A percentile compares a stretch with the other conserved stretches of the same genome.
phyloP scores from a whole-genome alignment of 2,113 vertebrate species.

The Cervus canadensis region DNA sequence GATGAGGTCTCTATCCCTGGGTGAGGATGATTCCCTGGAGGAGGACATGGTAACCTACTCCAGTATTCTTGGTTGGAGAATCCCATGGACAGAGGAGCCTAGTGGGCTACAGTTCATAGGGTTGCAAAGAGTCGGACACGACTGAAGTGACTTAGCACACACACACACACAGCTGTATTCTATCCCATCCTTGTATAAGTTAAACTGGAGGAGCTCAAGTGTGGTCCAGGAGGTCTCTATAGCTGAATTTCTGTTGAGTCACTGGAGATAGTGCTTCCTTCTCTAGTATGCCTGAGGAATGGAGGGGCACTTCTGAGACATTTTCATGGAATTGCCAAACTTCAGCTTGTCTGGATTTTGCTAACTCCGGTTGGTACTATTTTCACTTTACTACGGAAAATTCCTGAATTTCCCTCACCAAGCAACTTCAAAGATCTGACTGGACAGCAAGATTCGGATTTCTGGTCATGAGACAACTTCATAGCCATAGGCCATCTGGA shows the following conservation, averaged over 20 bases:
- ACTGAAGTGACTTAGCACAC: not conserved
- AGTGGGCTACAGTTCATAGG: not conserved
- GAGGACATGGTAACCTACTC: not conserved
- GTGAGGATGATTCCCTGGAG: not conserved
- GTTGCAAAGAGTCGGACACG: accelerated
- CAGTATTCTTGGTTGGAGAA: not conserved
- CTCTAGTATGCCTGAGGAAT: not conserved
- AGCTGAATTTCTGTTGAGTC: not conserved
- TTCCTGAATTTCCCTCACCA: not conserved
- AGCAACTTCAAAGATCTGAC: not conserved
- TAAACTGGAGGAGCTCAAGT: not conserved
- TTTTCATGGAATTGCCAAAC: not conserved
- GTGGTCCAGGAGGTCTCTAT: not conserved
- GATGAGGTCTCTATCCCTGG: not conserved
- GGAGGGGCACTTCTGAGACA: not conserved
- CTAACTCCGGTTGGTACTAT: not conserved
- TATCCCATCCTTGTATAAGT: not conserved
- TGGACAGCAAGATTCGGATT: not conserved
- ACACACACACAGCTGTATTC: not conserved
- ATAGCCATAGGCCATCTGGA: not conserved
- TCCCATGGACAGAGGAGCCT: not conserved
- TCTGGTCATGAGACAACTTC: not conserved
- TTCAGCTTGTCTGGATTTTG: not conserved
- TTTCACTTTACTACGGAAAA: not conserved
- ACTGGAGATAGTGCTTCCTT: not conserved